These are phyloP conservation scores for Heptranchias perlo DNA, from an alignment of 2,113 vertebrate species.

Conservation along the genomic window DNA sequence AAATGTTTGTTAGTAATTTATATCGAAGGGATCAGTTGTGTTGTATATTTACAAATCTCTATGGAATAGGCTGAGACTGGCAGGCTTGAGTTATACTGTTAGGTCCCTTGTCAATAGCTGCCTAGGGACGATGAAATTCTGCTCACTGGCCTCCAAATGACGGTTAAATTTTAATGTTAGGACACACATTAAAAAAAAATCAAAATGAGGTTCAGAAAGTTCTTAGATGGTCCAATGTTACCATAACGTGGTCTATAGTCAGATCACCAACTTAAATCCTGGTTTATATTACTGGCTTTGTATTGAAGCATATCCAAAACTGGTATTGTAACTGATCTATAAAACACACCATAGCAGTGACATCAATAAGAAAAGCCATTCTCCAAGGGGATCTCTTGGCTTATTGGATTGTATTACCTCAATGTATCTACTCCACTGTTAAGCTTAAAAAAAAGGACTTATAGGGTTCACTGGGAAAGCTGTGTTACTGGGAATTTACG, in stretches of 20 bases:
- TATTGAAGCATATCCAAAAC: not conserved
- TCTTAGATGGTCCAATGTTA: not conserved
- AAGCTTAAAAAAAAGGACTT: not conserved
- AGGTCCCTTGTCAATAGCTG: not conserved
- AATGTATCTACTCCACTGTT: not conserved
- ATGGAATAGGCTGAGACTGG: not conserved
- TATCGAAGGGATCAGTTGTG: not conserved
- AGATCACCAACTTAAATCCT: not conserved
- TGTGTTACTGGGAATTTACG: not conserved
- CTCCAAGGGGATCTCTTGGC: not conserved
- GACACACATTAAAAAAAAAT: not conserved
- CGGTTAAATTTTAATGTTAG: not conserved
- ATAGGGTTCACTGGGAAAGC: not conserved
- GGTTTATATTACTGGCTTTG: not conserved
- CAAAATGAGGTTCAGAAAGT: not conserved
- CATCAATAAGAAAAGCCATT: not conserved
- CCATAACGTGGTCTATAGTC: not conserved
- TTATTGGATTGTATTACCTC: not conserved
- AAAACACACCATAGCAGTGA: not conserved
- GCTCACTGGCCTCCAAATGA: not conserved
- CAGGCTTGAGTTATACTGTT: not conserved
- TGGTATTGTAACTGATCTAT: not conserved
- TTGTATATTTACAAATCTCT: not conserved
- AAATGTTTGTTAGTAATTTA: not conserved
- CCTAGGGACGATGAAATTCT: not conserved